Evolutionary conservation across 2,888 invertebrate species (phyloP), one percentile per base, ranked within the genome.

Genomic region (Apamea epomidion): DNA sequence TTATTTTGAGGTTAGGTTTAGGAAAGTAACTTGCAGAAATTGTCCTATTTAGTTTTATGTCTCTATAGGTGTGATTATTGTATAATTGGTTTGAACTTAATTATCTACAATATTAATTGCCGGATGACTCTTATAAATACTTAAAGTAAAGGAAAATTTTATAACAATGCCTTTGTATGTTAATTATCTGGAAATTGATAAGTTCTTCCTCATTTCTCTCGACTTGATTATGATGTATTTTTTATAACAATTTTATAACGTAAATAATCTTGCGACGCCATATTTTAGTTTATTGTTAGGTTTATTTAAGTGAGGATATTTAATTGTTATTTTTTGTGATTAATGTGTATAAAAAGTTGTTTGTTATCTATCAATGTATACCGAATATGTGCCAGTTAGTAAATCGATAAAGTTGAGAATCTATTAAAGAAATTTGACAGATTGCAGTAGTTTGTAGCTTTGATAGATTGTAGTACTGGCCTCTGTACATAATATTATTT

Each of bases 111-210:
- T 69, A 58, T 58, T 64, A 58, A 64, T 76, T 75, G 37, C 29
- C 42, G 16, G 42, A 6, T 58, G 58, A 67, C 62, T 29, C 32
- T 71, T 72, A 37, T 78, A 48, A 48, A 51, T 58, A 51, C 51
- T 58, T 45, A 12, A 65, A 29, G 42, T 64, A 21, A 51, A 76
- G 75, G 73, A 76, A 80, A 54, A 45, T 48, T 74, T 73, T 85
- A 82, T 76, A 73, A 76, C 69, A 62, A 78, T 67, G 73, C 42
- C 73, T 78, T 85, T 85, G 86, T 85, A 85, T 82, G 78, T 7
- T 70, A 82, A 78, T 85, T 5, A 71, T 45, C 58, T 45, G 62
- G 71, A 37, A 73, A 73, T 69, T 16, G 54, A 21, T 54, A 71
- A 72, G 67, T 71, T 67, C 62, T 79, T 82, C 76, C 64, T 82